These are phyloP conservation scores for Brevimyrus niger DNA, from an alignment of 2,113 vertebrate genomes.

Conservation along the genomic window DNA sequence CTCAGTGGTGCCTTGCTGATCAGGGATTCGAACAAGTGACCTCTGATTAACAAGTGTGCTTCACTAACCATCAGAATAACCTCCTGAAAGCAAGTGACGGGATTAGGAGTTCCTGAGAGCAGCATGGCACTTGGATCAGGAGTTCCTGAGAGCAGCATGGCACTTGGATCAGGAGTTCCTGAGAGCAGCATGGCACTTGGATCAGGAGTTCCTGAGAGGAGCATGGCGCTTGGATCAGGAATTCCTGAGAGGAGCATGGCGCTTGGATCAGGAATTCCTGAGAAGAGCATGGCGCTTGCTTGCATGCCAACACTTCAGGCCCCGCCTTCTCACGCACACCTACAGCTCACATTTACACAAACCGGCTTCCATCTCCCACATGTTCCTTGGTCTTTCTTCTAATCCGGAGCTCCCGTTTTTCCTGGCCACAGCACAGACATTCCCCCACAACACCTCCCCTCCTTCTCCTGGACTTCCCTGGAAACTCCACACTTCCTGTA, in stretches of 20 bases:
- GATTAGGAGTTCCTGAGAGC: not conserved
- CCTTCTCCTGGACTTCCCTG: not conserved
- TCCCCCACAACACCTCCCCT: not conserved
- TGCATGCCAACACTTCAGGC: not conserved
- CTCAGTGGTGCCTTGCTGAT: too few species aligned
- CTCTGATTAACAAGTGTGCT: too few species aligned
- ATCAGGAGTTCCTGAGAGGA: not conserved
- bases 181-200: not conserved
- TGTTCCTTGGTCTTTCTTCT: constrained; percentile 63
- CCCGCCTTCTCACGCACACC: not conserved
- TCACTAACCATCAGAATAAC: not conserved
- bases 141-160: not conserved
- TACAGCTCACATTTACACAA: not conserved
- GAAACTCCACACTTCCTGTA: not conserved
- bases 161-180: not conserved
- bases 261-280: not conserved
- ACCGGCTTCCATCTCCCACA: constrained; percentile 36
- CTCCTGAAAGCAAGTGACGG: not conserved
- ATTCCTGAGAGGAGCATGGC: not conserved
- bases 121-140: too few species aligned
- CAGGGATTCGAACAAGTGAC: too few species aligned
- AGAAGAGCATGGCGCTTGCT: not conserved
- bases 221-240: too few species aligned
- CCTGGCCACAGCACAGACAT: constrained; percentile 44
- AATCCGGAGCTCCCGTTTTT: constrained; percentile 58